Evolutionary conservation across 2,888 invertebrate species (phyloP).

Genomic region (Blera fallax): DNA sequence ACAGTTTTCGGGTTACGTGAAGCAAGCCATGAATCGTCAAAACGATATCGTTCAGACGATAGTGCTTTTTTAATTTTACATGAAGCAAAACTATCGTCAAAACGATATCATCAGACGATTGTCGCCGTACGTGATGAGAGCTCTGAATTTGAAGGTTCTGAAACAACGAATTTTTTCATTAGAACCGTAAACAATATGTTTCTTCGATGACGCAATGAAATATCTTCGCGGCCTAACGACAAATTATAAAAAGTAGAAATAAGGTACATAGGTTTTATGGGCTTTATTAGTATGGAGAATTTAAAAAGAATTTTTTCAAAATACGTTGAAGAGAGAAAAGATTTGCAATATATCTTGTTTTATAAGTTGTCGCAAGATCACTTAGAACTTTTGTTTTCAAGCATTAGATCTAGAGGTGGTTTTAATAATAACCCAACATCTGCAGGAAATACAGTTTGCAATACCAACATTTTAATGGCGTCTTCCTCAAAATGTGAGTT

Average conservation of each 20-base stretch:
- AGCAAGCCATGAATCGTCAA: too few species aligned
- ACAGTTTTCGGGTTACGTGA: too few species aligned
- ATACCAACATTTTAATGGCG: background rate
- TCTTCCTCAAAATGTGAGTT: background rate
- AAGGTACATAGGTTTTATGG: background rate
- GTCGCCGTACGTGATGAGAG: too few species aligned
- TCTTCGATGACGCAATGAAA: background rate
- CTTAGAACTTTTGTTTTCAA: background rate
- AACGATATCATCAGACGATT: too few species aligned
- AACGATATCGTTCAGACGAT: too few species aligned
- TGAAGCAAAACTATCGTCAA: too few species aligned
- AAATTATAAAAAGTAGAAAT: conserved; percentile 4
- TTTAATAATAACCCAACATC: conserved; percentile 16
- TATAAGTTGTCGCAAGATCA: conserved; percentile 5
- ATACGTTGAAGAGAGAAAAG: background rate
- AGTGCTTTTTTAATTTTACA: too few species aligned
- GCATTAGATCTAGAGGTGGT: background rate
- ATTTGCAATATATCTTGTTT: background rate
- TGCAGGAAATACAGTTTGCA: background rate
- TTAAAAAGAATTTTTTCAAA: background rate
- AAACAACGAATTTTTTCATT: background rate
- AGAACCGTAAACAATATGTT: background rate
- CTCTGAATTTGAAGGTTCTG: background rate
- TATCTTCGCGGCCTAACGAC: background rate
- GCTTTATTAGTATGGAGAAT: background rate